These are phyloP conservation scores for Escarpia spicata DNA, from an alignment of 2,888 invertebrate species.

Conservation along the genomic window DNA sequence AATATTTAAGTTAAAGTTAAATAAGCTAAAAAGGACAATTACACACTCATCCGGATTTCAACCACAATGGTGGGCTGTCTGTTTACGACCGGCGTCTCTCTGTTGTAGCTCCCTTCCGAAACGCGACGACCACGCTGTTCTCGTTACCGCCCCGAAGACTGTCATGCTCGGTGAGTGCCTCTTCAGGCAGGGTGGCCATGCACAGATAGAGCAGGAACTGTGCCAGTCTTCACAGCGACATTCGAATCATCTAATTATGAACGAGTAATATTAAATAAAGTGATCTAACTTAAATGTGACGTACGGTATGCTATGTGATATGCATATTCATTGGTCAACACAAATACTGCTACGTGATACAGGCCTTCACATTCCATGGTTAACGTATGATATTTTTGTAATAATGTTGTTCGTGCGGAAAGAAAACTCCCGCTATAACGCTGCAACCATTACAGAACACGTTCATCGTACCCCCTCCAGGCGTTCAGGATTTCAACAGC, in stretches of 20 bases:
- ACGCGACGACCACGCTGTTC: conserved; percentile 53
- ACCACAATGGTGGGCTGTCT: neutral
- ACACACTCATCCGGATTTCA: too few species aligned
- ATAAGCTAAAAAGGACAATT: too few species aligned
- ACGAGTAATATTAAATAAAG: neutral
- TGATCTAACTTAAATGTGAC: neutral
- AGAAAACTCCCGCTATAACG: neutral
- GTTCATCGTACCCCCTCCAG: too few species aligned
- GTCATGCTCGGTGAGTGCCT: neutral
- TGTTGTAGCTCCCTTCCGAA: conserved; percentile 53
- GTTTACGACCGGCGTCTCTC: neutral
- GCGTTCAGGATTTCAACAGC: neutral
- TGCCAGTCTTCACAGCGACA: neutral
- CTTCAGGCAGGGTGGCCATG: too few species aligned
- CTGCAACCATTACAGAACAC: neutral
- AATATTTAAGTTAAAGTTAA: too few species aligned
- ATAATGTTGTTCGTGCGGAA: too few species aligned
- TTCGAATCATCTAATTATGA: neutral
- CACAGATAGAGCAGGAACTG: neutral
- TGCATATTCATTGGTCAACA: neutral
- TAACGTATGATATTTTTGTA: too few species aligned
- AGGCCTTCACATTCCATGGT: too few species aligned
- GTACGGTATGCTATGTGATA: neutral
- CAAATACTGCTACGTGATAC: neutral
- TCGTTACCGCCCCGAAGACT: conserved; percentile 47